Percentiles rank a stretch among this genome's conserved stretches.
Conservation (phyloP, 2,888 invertebrate species). For the Acleris sparsana region DNA sequence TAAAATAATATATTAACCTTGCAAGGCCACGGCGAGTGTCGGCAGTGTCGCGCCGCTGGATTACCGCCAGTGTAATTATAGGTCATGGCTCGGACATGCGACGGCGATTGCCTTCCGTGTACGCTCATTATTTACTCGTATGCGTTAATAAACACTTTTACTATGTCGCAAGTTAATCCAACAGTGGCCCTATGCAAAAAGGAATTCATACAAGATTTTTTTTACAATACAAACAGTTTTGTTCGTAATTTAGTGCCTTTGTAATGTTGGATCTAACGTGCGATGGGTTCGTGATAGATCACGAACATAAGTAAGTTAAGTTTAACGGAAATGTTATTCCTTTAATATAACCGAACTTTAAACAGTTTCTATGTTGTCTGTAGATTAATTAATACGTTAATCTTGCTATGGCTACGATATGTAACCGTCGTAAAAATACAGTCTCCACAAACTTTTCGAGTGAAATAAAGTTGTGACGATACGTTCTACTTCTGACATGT, state of each 20-base stretch:
- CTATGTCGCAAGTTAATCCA: too few species aligned
- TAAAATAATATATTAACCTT: conserved; percentile 71
- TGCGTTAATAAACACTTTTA: neutral
- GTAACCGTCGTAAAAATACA: neutral
- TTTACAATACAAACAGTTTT: too few species aligned
- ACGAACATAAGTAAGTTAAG: too few species aligned
- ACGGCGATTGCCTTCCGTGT: conserved; percentile 28
- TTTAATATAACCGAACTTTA: too few species aligned
- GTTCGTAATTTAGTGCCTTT: too few species aligned
- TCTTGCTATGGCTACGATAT: neutral
- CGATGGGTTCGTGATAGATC: too few species aligned
- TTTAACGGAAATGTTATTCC: too few species aligned
- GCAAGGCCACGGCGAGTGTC: conserved; percentile 75
- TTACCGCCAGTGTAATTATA: conserved; percentile 59
- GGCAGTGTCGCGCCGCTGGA: conserved; percentile 73
- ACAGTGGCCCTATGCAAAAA: too few species aligned
- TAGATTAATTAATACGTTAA: too few species aligned
- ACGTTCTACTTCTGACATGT: conserved; percentile 5
- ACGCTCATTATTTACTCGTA: conserved; percentile 2
- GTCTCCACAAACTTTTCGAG: neutral
- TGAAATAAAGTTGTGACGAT: neutral
- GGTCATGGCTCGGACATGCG: conserved; percentile 42
- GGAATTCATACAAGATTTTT: too few species aligned
- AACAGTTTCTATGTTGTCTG: too few species aligned
- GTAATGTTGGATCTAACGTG: too few species aligned